Percentiles rank a stretch among this genome's conserved stretches.
phyloP scores from a whole-genome alignment of 2,797 vertebrate species.

The Pangasius sanitwongsei region DNA sequence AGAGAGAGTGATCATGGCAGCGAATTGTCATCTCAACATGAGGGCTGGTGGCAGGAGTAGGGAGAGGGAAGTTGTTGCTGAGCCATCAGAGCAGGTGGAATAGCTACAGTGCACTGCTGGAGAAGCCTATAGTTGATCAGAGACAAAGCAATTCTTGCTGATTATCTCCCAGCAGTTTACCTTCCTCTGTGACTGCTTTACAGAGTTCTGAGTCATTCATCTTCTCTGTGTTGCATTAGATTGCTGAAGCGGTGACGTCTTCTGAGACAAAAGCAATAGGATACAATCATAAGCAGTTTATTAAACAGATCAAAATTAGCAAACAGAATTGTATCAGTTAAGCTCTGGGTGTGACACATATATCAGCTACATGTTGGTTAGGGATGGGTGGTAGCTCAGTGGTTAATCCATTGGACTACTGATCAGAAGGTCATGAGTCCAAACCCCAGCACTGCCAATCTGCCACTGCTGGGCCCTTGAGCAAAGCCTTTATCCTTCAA shows the following conservation, averaged over 20 bases:
- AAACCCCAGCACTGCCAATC: not conserved
- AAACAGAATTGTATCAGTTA: not conserved
- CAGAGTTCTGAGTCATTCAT: not conserved
- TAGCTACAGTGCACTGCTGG: constrained; percentile 7
- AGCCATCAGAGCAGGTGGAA: constrained; percentile 30
- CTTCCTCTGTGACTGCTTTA: not conserved
- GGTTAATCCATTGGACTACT: not conserved
- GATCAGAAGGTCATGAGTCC: not conserved
- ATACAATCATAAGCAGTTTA: not conserved
- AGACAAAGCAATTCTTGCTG: not conserved
- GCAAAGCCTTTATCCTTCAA: not conserved
- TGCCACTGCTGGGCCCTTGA: not conserved
- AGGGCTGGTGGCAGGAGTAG: not conserved
- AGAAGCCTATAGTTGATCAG: constrained; percentile 2
- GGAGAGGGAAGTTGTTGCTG: constrained; percentile 1
- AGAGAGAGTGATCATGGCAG: not conserved
- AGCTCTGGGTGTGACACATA: not conserved
- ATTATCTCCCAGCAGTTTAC: constrained; percentile 7
- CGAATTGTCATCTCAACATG: constrained; percentile 1
- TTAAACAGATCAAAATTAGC: not conserved
- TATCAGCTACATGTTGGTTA: not conserved
- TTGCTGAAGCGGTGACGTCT: not conserved
- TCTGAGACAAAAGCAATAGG: not conserved
- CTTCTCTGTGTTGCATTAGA: too few species aligned
- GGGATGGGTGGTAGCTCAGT: not conserved